phyloP scores from a whole-genome alignment of 2,888 invertebrate species.

The Gymnoscelis rufifasciata region DNA sequence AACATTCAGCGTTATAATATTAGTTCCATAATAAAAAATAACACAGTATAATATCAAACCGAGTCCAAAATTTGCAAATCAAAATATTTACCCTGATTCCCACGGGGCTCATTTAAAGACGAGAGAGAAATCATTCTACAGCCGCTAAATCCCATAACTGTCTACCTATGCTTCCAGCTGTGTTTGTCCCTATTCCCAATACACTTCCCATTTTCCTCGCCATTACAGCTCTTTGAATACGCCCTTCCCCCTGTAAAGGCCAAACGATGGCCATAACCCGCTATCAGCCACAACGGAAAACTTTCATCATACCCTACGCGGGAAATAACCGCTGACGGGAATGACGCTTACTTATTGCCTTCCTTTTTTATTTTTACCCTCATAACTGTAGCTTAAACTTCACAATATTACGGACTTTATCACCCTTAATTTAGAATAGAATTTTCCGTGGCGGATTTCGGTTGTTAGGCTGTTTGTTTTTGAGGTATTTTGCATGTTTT shows the following conservation, averaged over 20 bases:
- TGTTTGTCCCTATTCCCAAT: background rate
- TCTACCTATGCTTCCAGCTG: no score
- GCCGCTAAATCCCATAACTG: no score
- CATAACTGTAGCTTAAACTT: constrained; percentile 8
- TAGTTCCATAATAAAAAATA: no score
- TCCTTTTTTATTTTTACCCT: constrained; percentile 32
- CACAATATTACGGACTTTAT: constrained; percentile 9
- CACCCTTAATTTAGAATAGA: accelerated
- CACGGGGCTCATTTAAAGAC: no score
- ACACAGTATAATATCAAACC: no score
- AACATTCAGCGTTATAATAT: no score
- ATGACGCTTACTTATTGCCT: constrained; percentile 54
- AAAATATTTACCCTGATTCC: no score
- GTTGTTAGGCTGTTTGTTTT: constrained; percentile 22
- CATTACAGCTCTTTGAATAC: constrained; percentile 6
- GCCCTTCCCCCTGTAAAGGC: constrained; percentile 38
- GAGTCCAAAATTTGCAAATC: no score
- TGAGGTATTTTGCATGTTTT: constrained; percentile 50
- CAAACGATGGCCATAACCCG: constrained; percentile 53
- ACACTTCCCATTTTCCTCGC: background rate
- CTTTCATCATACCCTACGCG: constrained; percentile 69
- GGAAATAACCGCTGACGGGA: constrained; percentile 66
- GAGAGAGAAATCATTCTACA: no score
- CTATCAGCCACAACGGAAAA: constrained; percentile 67
- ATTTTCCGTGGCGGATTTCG: background rate